phyloP scores from a whole-genome alignment of 23 tunicate species.

The Styela clava region DNA sequence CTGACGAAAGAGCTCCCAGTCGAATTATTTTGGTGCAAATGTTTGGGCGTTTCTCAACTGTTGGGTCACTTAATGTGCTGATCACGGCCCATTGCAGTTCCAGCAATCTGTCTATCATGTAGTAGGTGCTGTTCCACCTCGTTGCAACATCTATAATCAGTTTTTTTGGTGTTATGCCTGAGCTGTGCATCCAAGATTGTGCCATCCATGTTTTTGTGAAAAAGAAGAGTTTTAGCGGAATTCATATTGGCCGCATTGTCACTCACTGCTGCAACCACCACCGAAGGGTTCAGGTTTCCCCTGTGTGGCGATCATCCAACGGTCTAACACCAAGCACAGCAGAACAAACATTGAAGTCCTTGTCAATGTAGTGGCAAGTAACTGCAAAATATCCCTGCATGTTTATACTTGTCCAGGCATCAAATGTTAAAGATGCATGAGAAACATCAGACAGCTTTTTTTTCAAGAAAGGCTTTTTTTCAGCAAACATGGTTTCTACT shows the following conservation, averaged over 20 bases:
- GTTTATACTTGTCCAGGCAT: not conserved
- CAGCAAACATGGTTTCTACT: too few relatives aligned
- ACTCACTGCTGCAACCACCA: not conserved
- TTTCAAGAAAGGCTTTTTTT: not conserved
- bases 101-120: not conserved
- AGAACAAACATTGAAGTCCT: not conserved
- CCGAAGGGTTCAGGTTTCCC: not conserved
- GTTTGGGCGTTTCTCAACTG: too few relatives aligned
- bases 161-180: not conserved
- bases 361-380: not conserved
- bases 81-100: not conserved
- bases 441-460: not conserved
- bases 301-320: not conserved
- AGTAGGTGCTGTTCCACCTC: not conserved
- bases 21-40: too few relatives aligned
- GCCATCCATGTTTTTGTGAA: not conserved
- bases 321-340: not conserved
- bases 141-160: not conserved
- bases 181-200: not conserved
- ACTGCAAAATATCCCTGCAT: not conserved
- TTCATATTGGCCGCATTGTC: not conserved
- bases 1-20: too few relatives aligned
- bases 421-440: not conserved
- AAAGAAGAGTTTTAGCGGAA: not conserved
- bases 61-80: not conserved